Base-by-base conservation (phyloP, 2,113 vertebrate species). In the Caretta caretta region DNA sequence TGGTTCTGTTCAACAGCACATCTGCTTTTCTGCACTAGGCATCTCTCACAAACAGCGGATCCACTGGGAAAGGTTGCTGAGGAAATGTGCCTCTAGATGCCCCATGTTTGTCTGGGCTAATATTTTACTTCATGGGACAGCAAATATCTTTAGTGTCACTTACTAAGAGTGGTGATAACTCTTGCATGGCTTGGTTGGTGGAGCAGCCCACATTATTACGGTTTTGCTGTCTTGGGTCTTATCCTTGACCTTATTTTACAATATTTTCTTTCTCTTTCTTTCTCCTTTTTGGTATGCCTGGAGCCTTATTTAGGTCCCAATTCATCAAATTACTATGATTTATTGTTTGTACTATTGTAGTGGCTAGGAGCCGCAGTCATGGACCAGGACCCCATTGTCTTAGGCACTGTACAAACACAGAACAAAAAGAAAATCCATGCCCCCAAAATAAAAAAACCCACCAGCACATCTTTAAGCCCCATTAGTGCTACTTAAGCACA, bases 201-300 rank as follows among this genome's bases (percentile, higher is more conserved):
- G 79, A 0, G 0, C 11, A 46, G 9, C 27, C 25, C 51, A 51
- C 42, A 16, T 57, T 69, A 31, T 62, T 80, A 89, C 88, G 89
- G 1, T 79, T 93, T 42, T 2, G 0, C 84, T 89, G 48, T 29
- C 83, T 3, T 6, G 8, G 85, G 62, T 93, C 22, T 27, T 85
- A 50, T 84, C 86, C 59, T 57, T 59, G 16, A 54, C 59, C 82
- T 82, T 82, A 10, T 59, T 80, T 82, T 91, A 83, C 86, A 87
- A 5, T 82, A 84, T 93, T 96, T 95, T 59, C 11, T 29, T 31
- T 59, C 25, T 29, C 25, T 12, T 27, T 95, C 92, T 83, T 91
- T 90, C 86, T 65, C 84, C 94, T 65, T n/a, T 81, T 42, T 57
- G 89, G 95, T 92, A 92, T 95, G 96, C 93, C 81, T 31, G 88